Base-by-base conservation (phyloP, 2,113 vertebrate species). In the Castor canadensis region DNA sequence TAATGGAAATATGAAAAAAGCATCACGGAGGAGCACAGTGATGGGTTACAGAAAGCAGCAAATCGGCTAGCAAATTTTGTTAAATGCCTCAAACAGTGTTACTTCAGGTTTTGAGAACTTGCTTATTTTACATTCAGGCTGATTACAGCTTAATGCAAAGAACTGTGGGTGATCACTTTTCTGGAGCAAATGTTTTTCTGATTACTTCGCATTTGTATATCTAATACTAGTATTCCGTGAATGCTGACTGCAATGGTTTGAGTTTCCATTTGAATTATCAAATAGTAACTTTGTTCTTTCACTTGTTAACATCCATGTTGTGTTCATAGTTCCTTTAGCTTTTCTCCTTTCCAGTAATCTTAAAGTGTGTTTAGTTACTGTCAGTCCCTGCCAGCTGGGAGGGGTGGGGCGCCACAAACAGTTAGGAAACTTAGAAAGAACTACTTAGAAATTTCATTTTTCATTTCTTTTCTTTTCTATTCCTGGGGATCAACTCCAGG, bases 111-210 rank as follows among this genome's bases (percentile, higher is more conserved):
- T 77, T 49, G 35, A 35, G 73, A 94, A 83, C 56, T 81, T 47
- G 60, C 19, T 85, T 16, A 49, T 73, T 82, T 81, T 75, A 43
- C 38, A 28, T 75, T 91, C 47, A 7, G 54, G 40, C 49, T 89
- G 76, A 94, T 75, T 69, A 85, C 26, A 17, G 60, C 84, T 80
- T 62, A 60, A 60, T 75, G 40, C 35, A 47, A 84, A 87, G 52
- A 83, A 69, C 82, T 22, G 1, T 5, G 4, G 52, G 40, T 8
- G 64, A 80, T 54, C 49, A 20, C 58, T 81, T 87, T 69, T 56
- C 69, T 80, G 52, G 35, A 91, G 80, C 47, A 60, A 87, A 54
- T 43, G 47, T 80, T 91, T 80, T 89, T 91, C 49, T 93, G 93
- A 91, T 91, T 82, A 83, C 83, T 91, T 79, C n/a, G 43, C 72